phyloP scores from a whole-genome alignment of 2,797 vertebrate genomes.

The Chelon labrosus region DNA sequence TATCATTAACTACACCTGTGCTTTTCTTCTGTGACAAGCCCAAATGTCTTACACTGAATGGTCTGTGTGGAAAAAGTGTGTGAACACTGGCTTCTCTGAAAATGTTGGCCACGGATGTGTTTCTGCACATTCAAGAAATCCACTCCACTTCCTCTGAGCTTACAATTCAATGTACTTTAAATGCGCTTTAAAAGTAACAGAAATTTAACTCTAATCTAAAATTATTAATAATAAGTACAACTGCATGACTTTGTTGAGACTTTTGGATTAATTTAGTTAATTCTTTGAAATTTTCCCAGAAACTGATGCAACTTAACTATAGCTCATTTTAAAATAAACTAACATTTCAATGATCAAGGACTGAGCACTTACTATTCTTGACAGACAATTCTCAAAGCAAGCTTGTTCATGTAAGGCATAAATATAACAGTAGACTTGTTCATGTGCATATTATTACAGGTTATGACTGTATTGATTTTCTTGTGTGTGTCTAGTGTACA shows the following conservation, averaged over 20 bases:
- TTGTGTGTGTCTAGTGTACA: no score
- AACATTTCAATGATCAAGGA: neutral
- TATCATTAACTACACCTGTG: neutral
- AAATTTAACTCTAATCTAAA: neutral
- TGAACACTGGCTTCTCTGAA: neutral
- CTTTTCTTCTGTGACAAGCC: neutral
- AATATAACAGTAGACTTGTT: neutral
- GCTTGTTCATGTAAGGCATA: neutral
- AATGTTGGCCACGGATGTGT: neutral
- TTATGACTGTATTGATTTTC: conserved; percentile 1
- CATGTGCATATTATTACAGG: neutral
- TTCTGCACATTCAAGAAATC: conserved; percentile 1
- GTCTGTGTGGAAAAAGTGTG: neutral
- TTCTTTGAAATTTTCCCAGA: no score
- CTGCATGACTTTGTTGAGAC: no score
- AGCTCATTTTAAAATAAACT: neutral
- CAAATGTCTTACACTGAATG: neutral
- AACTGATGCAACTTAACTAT: neutral
- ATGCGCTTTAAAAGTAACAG: neutral
- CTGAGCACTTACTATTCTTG: neutral
- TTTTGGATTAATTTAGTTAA: no score
- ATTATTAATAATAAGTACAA: no score
- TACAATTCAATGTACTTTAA: no score
- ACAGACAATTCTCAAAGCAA: neutral
- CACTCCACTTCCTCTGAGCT: no score